Conservation (phyloP, 2,888 invertebrate species). For the Patella caerulea region DNA sequence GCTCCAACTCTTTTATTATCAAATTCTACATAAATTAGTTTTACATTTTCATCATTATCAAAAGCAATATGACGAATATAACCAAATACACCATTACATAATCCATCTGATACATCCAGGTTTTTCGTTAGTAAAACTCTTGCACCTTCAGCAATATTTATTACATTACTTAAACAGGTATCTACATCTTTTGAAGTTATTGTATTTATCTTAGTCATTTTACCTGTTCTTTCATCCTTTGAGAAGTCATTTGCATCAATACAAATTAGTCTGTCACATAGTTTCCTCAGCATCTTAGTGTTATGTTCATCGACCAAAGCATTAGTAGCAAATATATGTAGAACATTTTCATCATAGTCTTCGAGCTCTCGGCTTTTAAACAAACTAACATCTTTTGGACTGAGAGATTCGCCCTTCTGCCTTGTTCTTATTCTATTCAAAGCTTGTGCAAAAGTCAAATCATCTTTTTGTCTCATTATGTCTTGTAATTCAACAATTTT, state of each 20-base stretch:
- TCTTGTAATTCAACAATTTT: too few species aligned
- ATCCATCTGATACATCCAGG: background rate
- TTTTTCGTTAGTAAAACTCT: too few species aligned
- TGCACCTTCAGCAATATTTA: too few species aligned
- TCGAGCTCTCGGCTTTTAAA: conserved; percentile 20
- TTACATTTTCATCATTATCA: background rate
- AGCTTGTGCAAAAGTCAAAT: conserved; percentile 23
- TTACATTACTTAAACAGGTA: too few species aligned
- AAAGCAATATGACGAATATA: conserved; percentile 8
- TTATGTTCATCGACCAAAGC: conserved; percentile 26
- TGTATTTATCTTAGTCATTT: too few species aligned
- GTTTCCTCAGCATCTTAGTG: conserved; percentile 11
- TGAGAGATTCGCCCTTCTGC: conserved; percentile 16
- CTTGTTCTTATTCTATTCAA: conserved; percentile 28
- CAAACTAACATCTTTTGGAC: conserved; percentile 1
- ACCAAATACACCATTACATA: conserved; percentile 18
- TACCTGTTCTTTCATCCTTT: too few species aligned
- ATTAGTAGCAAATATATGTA: conserved; percentile 33
- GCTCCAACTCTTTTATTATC: conserved; percentile 26
- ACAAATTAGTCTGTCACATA: conserved; percentile 6
- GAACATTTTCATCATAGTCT: conserved; percentile 16
- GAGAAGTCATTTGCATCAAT: conserved; percentile 30
- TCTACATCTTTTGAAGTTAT: too few species aligned
- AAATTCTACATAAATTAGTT: conserved; percentile 21
- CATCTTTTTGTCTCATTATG: conserved; percentile 31